Conservation (phyloP, 2,797 vertebrate genomes). For the Halcyon leucocephala region DNA sequence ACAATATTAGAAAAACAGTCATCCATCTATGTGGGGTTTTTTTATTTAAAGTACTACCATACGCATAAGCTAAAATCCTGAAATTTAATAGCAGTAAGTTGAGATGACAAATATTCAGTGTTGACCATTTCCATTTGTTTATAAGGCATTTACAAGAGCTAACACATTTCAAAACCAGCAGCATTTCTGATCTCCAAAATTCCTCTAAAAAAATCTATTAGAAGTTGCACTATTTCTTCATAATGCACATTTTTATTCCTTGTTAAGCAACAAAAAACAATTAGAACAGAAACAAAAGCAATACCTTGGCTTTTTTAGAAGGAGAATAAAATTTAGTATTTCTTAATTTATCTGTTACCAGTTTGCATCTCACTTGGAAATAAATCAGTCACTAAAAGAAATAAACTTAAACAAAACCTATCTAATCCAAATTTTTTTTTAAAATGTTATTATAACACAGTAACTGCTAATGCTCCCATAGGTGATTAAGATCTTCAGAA, state of each 20-base stretch:
- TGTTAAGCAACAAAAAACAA: neutral
- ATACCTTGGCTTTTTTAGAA: neutral
- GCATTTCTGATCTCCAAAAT: neutral
- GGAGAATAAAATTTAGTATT: neutral
- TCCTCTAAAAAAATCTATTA: neutral
- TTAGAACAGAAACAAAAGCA: neutral
- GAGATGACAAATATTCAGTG: neutral
- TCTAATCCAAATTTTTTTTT: neutral
- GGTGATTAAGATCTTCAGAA: conserved; percentile 6
- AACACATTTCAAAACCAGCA: neutral
- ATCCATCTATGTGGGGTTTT: neutral
- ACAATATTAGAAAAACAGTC: neutral
- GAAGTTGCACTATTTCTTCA: neutral
- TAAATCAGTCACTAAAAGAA: neutral
- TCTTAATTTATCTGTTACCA: neutral
- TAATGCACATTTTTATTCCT: neutral
- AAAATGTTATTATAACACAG: neutral
- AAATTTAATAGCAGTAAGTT: neutral
- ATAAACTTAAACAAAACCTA: neutral
- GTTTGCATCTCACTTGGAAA: neutral
- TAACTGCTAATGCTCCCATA: neutral
- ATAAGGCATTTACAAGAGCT: neutral
- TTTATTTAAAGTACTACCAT: neutral
- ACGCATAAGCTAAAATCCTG: neutral
- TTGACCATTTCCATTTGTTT: neutral